Percentiles rank a stretch among this genome's conserved stretches.
Conservation (phyloP, 2,888 invertebrate genomes). For the Caenorhabditis angaria region DNA sequence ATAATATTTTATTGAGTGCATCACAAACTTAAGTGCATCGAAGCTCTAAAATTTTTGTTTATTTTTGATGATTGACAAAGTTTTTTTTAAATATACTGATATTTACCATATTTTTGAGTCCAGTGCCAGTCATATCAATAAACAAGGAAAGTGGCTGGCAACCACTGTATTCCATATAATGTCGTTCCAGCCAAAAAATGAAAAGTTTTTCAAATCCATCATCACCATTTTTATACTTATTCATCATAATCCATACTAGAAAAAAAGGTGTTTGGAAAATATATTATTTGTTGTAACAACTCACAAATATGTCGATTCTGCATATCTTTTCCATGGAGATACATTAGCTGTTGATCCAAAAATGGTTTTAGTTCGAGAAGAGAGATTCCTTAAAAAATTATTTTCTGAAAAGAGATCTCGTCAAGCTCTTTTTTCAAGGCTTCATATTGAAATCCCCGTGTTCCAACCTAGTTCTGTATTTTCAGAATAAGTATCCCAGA, state of each 20-base stretch:
- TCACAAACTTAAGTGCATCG: conserved; percentile 65
- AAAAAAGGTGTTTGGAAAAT: too few relatives aligned
- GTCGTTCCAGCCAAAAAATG: conserved; percentile 68
- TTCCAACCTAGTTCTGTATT: too few relatives aligned
- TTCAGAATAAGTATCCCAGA: too few relatives aligned
- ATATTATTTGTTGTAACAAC: too few relatives aligned
- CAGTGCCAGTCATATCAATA: conserved; percentile 61
- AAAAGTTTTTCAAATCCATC: conserved; percentile 58
- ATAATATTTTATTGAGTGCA: conserved; percentile 65
- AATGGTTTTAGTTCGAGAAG: conserved; percentile 55
- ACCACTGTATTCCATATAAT: conserved; percentile 61
- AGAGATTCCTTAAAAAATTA: conserved; percentile 52
- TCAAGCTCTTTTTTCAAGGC: background rate
- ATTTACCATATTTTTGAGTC: conserved; percentile 61
- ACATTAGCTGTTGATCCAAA: conserved; percentile 60
- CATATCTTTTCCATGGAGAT: conserved; percentile 61
- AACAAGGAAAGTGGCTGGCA: conserved; percentile 57
- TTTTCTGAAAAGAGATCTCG: background rate
- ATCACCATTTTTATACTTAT: conserved; percentile 52
- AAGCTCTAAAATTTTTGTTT: conserved; percentile 54
- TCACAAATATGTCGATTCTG: conserved; percentile 56
- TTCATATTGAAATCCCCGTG: too few relatives aligned
- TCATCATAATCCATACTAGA: conserved; percentile 68
- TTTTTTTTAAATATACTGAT: background rate
- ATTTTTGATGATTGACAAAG: background rate